Percentiles rank a stretch among this genome's conserved stretches.
Conservation (phyloP, 2,888 invertebrate genomes). For the Coenonympha arcania region DNA sequence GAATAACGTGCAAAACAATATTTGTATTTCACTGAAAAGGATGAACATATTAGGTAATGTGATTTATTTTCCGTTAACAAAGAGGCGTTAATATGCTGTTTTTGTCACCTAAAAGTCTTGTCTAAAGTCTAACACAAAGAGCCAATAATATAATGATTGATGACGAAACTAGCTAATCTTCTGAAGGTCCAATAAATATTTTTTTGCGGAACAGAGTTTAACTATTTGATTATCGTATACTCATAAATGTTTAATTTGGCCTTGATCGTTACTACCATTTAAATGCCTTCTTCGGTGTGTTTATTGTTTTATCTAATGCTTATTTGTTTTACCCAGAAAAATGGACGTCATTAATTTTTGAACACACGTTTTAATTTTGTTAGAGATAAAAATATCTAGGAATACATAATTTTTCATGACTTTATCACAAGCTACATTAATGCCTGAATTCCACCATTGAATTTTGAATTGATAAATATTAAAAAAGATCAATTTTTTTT, state of each 20-base stretch:
- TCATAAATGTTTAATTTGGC: constrained; percentile 11
- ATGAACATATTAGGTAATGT: too few species aligned
- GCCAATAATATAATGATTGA: neutral
- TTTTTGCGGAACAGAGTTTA: constrained; percentile 16
- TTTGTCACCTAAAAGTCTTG: neutral
- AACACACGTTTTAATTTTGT: too few species aligned
- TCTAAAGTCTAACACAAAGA: neutral
- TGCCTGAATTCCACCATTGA: too few species aligned
- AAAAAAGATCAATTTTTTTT: too few species aligned
- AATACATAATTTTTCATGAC: too few species aligned
- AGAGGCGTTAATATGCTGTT: neutral
- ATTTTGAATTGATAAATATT: too few species aligned
- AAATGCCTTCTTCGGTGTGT: constrained; percentile 2
- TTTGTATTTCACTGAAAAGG: too few species aligned
- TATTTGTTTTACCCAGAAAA: constrained; percentile 1
- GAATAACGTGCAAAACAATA: too few species aligned
- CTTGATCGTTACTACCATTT: constrained; percentile 18
- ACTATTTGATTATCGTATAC: constrained; percentile 10
- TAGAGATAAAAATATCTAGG: too few species aligned
- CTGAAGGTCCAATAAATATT: constrained; percentile 18
- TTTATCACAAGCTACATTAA: too few species aligned
- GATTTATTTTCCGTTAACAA: neutral
- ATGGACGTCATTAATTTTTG: neutral
- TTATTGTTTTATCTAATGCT: constrained; percentile 5
- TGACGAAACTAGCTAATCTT: constrained; percentile 9